A percentile compares a stretch with the other conserved stretches of the same genome.
Evolutionary conservation across 2,797 vertebrate genomes (phyloP).

Genomic region (Calcarius lapponicus): DNA sequence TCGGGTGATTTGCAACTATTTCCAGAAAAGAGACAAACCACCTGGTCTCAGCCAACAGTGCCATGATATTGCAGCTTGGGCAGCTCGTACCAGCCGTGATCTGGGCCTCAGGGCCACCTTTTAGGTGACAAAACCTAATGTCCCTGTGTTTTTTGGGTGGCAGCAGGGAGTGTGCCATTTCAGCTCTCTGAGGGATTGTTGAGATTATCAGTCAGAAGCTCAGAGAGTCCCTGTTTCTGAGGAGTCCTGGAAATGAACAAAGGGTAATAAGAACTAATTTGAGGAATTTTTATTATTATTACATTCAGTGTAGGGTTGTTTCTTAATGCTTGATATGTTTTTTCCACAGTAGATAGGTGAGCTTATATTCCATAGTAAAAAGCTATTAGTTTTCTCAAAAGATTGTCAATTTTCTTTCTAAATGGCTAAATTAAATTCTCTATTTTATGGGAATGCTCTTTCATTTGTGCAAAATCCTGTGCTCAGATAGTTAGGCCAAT

Average conservation of each 20-base stretch:
- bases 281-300: slow-evolving; percentile 45
- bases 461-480: slow-evolving; percentile 59
- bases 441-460: slow-evolving; percentile 57
- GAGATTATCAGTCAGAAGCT: neutral
- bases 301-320: slow-evolving; percentile 4
- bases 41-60: neutral
- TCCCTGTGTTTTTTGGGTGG: neutral
- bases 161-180: neutral
- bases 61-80: neutral
- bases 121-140: neutral
- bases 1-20: neutral
- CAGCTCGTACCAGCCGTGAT: neutral
- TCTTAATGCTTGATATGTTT: slow-evolving; percentile 8
- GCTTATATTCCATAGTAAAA: slow-evolving; percentile 37
- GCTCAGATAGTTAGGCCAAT: slow-evolving; percentile 8
- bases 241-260: neutral
- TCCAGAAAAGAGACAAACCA: neutral
- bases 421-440: slow-evolving; percentile 61
- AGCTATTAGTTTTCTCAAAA: slow-evolving; percentile 61
- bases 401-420: slow-evolving; percentile 39
- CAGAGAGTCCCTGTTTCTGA: neutral
- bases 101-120: neutral
- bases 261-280: slow-evolving; percentile 20
- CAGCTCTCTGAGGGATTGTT: neutral
- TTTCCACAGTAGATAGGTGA: slow-evolving; percentile 21